These are phyloP conservation scores for Bibio marci DNA, from an alignment of 2,888 invertebrate genomes.

Conservation along the genomic window DNA sequence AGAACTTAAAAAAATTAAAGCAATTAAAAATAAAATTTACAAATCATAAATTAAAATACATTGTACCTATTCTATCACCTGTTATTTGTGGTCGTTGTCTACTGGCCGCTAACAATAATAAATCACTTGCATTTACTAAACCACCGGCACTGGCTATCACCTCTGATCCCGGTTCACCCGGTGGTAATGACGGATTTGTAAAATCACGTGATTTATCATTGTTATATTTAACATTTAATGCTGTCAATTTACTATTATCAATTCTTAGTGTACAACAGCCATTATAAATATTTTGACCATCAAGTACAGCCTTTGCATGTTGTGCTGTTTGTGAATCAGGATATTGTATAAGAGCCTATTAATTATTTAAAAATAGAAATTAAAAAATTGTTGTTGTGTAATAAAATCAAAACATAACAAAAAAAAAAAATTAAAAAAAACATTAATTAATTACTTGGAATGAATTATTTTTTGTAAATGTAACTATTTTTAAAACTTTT, in stretches of 20 bases:
- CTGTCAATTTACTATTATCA: constrained; percentile 97
- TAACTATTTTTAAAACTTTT: constrained; percentile 98
- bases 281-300: constrained; percentile 99
- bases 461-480: constrained; percentile 98
- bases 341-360: constrained; percentile 95
- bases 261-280: constrained; percentile 98
- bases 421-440: too few species aligned
- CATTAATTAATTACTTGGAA: constrained; percentile 26
- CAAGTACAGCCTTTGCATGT: constrained; percentile 88
- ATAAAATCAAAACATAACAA: neutral
- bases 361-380: neutral
- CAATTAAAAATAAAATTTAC: too few species aligned
- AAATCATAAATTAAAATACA: too few species aligned
- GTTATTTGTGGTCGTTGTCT: constrained; percentile 29
- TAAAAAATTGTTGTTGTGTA: neutral
- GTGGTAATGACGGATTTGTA: constrained; percentile 94
- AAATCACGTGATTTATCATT: constrained; percentile 99
- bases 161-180: constrained; percentile 63
- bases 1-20: too few species aligned
- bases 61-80: constrained; percentile 31
- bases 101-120: constrained; percentile 29
- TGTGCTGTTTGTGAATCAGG: constrained; percentile 94
- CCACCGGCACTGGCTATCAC: constrained; percentile 36
- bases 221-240: constrained; percentile 97
- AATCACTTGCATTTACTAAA: constrained; percentile 36